Percentiles rank a stretch among this genome's conserved stretches.
Conservation (phyloP, 2,113 vertebrate genomes). For the Elaphurus davidianus region DNA sequence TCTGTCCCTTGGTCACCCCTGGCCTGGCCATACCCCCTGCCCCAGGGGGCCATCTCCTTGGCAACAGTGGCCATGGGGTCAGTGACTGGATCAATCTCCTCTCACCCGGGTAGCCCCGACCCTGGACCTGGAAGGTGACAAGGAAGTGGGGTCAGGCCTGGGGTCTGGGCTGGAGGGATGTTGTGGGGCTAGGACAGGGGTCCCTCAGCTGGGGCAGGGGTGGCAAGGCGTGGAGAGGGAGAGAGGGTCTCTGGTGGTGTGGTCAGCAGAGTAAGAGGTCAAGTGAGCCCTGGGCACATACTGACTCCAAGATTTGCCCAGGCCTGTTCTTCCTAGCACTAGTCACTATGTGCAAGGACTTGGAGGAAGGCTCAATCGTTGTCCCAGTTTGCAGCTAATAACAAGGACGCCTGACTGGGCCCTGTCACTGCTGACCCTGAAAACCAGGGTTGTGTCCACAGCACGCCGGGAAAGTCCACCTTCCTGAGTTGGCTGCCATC, state of each 20-base stretch:
- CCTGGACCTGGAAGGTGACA: neutral
- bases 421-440: neutral
- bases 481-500: neutral
- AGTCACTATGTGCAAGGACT: neutral
- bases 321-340: neutral
- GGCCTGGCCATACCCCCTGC: neutral
- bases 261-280: neutral
- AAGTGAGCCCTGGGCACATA: neutral
- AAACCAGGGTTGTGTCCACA: neutral
- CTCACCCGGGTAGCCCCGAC: neutral
- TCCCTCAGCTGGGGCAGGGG: neutral
- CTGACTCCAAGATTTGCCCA: neutral
- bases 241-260: neutral
- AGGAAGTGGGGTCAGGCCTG: constrained; percentile 18
- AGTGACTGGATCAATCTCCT: neutral
- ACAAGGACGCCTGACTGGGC: neutral
- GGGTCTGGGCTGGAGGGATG: neutral
- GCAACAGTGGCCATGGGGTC: constrained; percentile 7
- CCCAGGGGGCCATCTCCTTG: constrained; percentile 27
- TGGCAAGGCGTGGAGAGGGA: accelerated
- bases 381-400: neutral
- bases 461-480: accelerated
- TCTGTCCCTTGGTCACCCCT: neutral
- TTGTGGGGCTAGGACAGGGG: neutral
- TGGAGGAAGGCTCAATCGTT: accelerated